Conservation (phyloP, 2,888 invertebrate species). For the Laspeyria flexula region DNA sequence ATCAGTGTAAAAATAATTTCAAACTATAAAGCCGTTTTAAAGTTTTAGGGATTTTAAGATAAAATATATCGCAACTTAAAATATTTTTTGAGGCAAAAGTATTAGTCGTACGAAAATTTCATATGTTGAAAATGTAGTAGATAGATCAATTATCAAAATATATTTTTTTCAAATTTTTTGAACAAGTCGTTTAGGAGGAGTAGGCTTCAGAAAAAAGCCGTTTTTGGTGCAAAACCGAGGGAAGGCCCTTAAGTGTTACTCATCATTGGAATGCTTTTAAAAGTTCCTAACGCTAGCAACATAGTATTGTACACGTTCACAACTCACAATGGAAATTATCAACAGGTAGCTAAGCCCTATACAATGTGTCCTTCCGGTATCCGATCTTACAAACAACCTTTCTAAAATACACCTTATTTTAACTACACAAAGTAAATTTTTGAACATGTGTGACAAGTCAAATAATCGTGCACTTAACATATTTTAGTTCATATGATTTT, state of each 20-base stretch:
- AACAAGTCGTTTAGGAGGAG: no score
- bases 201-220: no score
- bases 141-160: no score
- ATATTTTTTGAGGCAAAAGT: no score
- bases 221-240: constrained; percentile 51
- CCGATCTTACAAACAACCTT: constrained; percentile 42
- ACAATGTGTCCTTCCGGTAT: constrained; percentile 82
- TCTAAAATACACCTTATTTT: constrained; percentile 45
- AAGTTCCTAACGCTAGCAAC: constrained; percentile 58
- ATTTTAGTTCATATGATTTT: constrained; percentile 41
- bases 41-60: no score
- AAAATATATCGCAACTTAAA: no score
- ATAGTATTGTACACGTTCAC: constrained; percentile 68
- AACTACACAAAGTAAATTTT: constrained; percentile 37
- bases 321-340: constrained; percentile 77
- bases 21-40: no score
- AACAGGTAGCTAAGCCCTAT: constrained; percentile 80
- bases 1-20: no score
- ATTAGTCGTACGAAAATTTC: no score
- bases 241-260: constrained; percentile 53
- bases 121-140: no score
- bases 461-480: constrained; percentile 44
- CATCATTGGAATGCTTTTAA: constrained; percentile 74
- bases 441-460: constrained; percentile 6
- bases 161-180: no score